These are phyloP conservation scores for Eristalinus aeneus DNA, from an alignment of 2,888 invertebrate genomes.

Conservation along the genomic window DNA sequence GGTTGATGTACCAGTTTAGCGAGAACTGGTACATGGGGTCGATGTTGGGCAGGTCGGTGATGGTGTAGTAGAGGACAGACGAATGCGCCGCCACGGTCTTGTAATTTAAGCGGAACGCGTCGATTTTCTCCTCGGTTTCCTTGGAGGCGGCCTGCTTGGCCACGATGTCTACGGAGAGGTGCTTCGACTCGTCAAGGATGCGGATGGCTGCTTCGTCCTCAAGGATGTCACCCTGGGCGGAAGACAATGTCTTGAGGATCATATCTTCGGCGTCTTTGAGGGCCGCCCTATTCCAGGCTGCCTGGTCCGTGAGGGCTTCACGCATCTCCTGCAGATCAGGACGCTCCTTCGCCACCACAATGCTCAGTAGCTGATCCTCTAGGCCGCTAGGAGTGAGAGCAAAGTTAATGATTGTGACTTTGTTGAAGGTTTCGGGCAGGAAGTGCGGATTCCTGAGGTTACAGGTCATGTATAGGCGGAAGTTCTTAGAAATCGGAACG, in stretches of 20 bases:
- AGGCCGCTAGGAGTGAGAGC: conserved; percentile 89
- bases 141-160: conserved; percentile 92
- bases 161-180: conserved; percentile 89
- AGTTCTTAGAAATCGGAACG: conserved; percentile 89
- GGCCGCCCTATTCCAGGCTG: conserved; percentile 90
- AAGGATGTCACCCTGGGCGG: conserved; percentile 92
- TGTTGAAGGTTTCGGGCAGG: conserved; percentile 92
- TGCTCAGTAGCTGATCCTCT: conserved; percentile 91
- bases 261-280: conserved; percentile 93
- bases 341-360: conserved; percentile 93
- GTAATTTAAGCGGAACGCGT: conserved; percentile 89
- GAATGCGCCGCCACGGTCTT: conserved; percentile 93
- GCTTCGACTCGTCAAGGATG: conserved; percentile 92
- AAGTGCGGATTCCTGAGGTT: conserved; percentile 94
- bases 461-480: conserved; percentile 92
- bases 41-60: conserved; percentile 91
- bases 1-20: conserved; percentile 93
- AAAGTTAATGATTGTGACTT: conserved; percentile 93
- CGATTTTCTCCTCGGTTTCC: conserved; percentile 91
- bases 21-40: conserved; percentile 99
- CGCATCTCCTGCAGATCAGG: conserved; percentile 93
- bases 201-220: conserved; percentile 95
- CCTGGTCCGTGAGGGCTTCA: conserved; percentile 89
- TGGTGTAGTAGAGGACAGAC: conserved; percentile 93
- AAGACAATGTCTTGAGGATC: conserved; percentile 91